These are phyloP conservation scores for Glandiceps talaboti DNA, from an alignment of 53 echinoderm and acorn worm genomes.

Conservation along the genomic window DNA sequence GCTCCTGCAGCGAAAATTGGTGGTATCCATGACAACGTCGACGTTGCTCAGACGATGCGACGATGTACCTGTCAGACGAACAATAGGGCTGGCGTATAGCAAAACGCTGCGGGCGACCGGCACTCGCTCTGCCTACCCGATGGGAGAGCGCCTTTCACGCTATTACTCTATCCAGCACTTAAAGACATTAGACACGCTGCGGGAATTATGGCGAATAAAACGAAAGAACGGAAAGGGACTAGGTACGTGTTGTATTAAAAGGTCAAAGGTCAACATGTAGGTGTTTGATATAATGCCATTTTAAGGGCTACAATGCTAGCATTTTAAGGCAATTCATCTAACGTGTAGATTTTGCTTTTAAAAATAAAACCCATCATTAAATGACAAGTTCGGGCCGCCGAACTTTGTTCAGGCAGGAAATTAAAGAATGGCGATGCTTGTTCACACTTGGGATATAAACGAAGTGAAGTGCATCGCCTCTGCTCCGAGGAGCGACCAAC, in stretches of 20 bases:
- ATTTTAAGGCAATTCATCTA: neutral
- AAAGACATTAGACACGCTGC: neutral
- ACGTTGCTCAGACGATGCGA: neutral
- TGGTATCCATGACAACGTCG: neutral
- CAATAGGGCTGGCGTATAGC: slow-evolving; percentile 6
- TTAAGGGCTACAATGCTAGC: neutral
- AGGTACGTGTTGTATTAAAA: neutral
- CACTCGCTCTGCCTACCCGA: slow-evolving; percentile 10
- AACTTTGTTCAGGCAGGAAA: neutral
- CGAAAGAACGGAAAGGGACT: neutral
- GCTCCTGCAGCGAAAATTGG: neutral
- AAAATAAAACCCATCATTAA: neutral
- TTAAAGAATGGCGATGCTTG: neutral
- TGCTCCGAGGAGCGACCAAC: neutral
- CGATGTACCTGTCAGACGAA: neutral
- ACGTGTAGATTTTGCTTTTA: too few relatives aligned
- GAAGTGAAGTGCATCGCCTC: neutral
- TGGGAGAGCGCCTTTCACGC: neutral
- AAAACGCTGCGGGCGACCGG: slow-evolving; percentile 15
- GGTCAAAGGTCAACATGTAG: neutral
- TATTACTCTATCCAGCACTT: neutral
- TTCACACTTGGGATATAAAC: neutral
- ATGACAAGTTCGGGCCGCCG: neutral
- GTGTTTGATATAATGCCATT: neutral
- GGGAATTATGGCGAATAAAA: neutral